Evolutionary conservation across 1,140 invertebrate species (phyloP), one percentile per base, ranked within the genome.

Genomic region (Acyrthosiphon pisum): DNA sequence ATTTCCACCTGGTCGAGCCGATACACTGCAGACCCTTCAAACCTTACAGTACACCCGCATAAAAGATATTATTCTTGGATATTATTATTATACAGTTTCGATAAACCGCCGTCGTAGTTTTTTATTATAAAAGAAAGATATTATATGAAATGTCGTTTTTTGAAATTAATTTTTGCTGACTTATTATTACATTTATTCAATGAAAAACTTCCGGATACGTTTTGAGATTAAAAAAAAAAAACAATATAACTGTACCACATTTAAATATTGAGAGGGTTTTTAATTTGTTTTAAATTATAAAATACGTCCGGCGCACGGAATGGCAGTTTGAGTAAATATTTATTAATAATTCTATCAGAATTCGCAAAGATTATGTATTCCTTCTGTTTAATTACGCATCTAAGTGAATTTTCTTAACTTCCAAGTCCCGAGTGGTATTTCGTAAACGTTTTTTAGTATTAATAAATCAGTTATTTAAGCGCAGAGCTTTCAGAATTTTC

Each of bases 1-100:
- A 92, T 53, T 92, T 92, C 91, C 91, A 92, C 91, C 91, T 92
- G 76, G 53, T 44, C 23, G 91, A 81, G 26, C 26, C 44, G 44
- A 76, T 46, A 91, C 56, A 26, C n/a, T n/a, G n/a, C 23, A 90
- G 48, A 41, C n/a, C 50, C 18, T 90, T 90, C 23, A 35, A 56
- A 37, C n/a, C 3, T 1, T 14, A 50, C 11, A 53, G 22, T 22
- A 53, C 6, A 53, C 20, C 50, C 50, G 6, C 20, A 18, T 14
- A 8, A 0, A 53, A 53, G 20, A 53, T 22, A 53, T 50, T 22
- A 22, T 53, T 53, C 11, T 46, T 37, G 37, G 48, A 50, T 50
- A 18, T 53, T 87, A 46, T 87, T 87, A 41, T 46, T 23, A 30
- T 87, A 26, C 37, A 76, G 30, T 18, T 53, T 53, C 44, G 9